phyloP scores from a whole-genome alignment of 2,797 vertebrate species.

The Sarcophilus harrisii region DNA sequence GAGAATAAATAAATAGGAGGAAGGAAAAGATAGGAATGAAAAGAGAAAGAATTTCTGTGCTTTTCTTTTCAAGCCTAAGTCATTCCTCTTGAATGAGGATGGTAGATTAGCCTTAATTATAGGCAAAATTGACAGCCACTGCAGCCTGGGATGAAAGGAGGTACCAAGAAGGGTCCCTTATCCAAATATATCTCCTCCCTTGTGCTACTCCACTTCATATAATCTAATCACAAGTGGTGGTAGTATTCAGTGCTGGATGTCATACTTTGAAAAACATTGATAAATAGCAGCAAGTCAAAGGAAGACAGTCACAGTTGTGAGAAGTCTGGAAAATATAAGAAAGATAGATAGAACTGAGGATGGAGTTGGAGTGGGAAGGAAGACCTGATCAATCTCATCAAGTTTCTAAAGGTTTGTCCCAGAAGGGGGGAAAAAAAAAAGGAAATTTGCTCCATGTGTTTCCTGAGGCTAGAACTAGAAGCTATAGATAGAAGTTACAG shows the following conservation, averaged over 20 bases:
- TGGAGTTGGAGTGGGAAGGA: neutral
- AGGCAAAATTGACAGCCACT: neutral
- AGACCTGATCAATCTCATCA: neutral
- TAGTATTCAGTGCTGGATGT: neutral
- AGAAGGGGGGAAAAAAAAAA: neutral
- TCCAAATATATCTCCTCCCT: neutral
- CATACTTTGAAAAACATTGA: neutral
- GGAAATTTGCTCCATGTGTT: neutral
- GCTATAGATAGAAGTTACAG: neutral
- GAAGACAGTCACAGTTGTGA: neutral
- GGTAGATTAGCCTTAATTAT: neutral
- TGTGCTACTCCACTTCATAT: neutral
- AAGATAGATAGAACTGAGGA: neutral
- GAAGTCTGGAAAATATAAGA: neutral
- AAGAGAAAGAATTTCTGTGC: too few relatives aligned
- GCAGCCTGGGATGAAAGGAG: neutral
- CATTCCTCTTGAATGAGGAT: neutral
- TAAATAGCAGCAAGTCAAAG: neutral
- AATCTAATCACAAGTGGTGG: neutral
- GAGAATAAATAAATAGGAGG: neutral
- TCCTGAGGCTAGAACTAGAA: neutral
- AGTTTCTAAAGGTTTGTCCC: neutral
- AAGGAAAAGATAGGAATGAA: rapidly evolving
- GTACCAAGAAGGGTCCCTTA: neutral
- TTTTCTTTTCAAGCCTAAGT: neutral